phyloP scores from a whole-genome alignment of 2,113 vertebrate genomes.

The Dasypus novemcinctus region DNA sequence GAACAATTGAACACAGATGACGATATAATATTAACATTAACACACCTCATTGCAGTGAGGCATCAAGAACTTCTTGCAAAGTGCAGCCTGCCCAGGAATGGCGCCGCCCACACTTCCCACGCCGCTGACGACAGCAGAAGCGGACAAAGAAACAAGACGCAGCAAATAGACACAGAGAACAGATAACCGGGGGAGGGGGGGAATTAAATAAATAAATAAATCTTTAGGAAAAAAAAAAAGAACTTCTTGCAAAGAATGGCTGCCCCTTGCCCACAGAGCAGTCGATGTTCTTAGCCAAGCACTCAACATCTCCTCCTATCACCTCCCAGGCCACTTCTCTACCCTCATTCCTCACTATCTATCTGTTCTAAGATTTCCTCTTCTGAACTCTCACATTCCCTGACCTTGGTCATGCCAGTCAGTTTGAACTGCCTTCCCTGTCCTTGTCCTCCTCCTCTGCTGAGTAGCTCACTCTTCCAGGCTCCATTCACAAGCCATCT shows the following conservation, averaged over 20 bases:
- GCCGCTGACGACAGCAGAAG: no score
- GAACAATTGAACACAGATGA: background rate
- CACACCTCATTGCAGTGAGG: background rate
- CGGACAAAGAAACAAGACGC: no score
- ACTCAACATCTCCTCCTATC: background rate
- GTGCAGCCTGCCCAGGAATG: no score
- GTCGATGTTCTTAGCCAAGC: accelerated
- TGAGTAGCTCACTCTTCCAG: background rate
- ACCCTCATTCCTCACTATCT: background rate
- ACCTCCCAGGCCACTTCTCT: background rate
- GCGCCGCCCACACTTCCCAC: no score
- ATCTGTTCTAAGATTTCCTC: background rate
- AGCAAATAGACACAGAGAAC: no score
- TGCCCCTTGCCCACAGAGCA: accelerated
- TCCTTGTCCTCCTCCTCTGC: no score
- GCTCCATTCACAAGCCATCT: background rate
- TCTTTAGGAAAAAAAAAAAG: no score
- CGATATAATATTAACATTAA: background rate
- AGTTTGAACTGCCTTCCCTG: background rate
- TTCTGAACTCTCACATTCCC: background rate
- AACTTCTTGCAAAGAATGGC: background rate
- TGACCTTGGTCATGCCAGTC: background rate
- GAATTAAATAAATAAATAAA: no score
- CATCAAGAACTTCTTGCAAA: accelerated
- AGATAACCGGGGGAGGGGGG: no score